Base-by-base conservation (phyloP, 2,888 invertebrate species). In the Carabus problematicus region DNA sequence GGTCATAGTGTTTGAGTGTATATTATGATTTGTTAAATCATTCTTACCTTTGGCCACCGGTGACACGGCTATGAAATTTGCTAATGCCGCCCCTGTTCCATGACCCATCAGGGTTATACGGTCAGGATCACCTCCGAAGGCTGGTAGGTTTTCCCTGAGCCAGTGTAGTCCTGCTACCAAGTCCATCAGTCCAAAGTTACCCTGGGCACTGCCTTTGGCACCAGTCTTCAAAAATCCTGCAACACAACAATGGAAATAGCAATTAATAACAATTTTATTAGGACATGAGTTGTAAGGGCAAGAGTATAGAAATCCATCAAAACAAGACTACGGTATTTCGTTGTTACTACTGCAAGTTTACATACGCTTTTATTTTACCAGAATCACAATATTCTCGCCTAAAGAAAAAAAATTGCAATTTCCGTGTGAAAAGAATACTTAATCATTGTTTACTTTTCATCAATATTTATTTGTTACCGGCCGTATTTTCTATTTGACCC, bases 141-240 rank as follows among this genome's bases (percentile, higher is more conserved):
- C 92, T 2, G 92, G 94, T 70, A 98, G 87, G 83, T 98, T 98
- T 81, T 96, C 95, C 77, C 94, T 88, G 68, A 99, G 87, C 98
- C 98, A 98, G 80, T 97, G 97, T 64, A 99, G 86, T 12, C 97
- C 98, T 18, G 97, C 97, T 71, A 97, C 93, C 73, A 95, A 85
- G 83, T 95, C 95, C 93, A 94, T 93, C 76, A 95, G 86, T 70
- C 94, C 95, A 80, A 94, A 95, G 84, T 95, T 95, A 79, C 94
- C 94, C 83, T 94, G 94, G 73, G 93, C 92, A 79, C 92, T 93
- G 76, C 91, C 91, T 82, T 92, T 92, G 79, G 93, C 89, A 77
- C 94, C 94, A 75, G 95, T 94, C 85, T 94, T 94, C 80, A 95
- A 87, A 84, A 95, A 95, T 79, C 94, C 93, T 93, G 83, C n/a